Evolutionary conservation across 2,797 vertebrate genomes (phyloP), one percentile per base, ranked within the genome.

Genomic region (Melanotaenia pygmaea): DNA sequence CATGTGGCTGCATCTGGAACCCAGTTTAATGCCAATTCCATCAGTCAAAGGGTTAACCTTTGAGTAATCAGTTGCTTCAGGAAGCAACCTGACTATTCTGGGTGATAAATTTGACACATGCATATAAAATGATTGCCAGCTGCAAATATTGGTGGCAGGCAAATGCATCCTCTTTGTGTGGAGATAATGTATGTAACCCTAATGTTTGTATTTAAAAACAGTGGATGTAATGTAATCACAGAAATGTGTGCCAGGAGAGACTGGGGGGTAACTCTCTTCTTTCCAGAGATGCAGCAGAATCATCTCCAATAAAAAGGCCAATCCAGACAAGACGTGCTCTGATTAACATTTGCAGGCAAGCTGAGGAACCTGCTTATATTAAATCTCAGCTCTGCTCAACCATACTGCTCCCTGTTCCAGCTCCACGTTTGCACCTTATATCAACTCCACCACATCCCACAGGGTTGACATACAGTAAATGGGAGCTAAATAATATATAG

Each of bases 261-360:
- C 30, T 54, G 28, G 64, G 12, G 26, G 53, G 38, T 64, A 62
- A 61, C 59, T 12, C 11, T 34, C 1, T 43, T 76, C 26, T 77
- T 75, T 37, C 20, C 20, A 16, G 37, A 72, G 61, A 77, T 50
- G 64, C 14, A 30, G 57, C 35, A 18, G 5, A 59, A 64, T 59
- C 47, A 28, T 38, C 20, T 9, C 5, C 8, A 5, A 50, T 37
- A 38, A 70, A 77, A 54, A 57, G 51, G 43, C 43, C 50, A 58
- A 67, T 56, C 12, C 35, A 76, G 76, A 74, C 67, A 51, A 0
- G 6, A 59, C 32, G 30, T 28, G 38, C 16, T 67, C 70, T 77
- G 69, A 67, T 62, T 72, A 74, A 72, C 76, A 74, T 82, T 70
- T 61, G 28, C 58, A 77, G 32, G 22, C 40, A 47, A 51, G 63